phyloP scores from a whole-genome alignment of 2,797 vertebrate species.

The Monodelphis domestica region DNA sequence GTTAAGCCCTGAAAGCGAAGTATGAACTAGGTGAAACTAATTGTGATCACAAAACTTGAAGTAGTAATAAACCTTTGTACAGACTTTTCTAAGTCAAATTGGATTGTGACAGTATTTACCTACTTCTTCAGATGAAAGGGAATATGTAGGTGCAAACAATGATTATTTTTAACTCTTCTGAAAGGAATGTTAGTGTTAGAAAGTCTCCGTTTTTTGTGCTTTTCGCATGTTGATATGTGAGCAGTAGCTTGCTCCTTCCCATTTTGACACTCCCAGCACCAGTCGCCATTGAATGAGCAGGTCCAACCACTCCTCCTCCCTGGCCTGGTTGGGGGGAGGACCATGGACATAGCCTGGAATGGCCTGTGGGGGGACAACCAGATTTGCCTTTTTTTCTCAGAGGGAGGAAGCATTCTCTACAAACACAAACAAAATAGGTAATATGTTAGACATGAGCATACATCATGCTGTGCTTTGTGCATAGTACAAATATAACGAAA shows the following conservation, averaged over 20 bases:
- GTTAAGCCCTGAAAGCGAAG: background rate
- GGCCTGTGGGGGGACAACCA: background rate
- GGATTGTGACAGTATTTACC: slow-evolving; percentile 23
- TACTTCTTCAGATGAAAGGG: slow-evolving; percentile 33
- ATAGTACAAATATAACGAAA: background rate
- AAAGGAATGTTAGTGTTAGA: slow-evolving; percentile 32
- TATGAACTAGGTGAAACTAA: background rate
- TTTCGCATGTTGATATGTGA: slow-evolving; percentile 49
- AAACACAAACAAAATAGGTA: background rate
- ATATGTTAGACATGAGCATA: background rate
- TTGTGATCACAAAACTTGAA: slow-evolving; percentile 46
- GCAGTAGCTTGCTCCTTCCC: slow-evolving; percentile 53
- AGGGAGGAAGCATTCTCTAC: background rate
- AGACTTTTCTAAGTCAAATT: slow-evolving; percentile 36
- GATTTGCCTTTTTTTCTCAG: background rate
- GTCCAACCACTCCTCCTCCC: too few species aligned
- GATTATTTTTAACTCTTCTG: slow-evolving; percentile 40
- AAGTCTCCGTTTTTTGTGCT: slow-evolving; percentile 42
- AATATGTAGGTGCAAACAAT: slow-evolving; percentile 19
- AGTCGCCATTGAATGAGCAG: slow-evolving; percentile 56
- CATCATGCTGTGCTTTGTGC: background rate
- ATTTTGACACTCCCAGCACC: slow-evolving; percentile 53
- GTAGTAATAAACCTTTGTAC: slow-evolving; percentile 46
- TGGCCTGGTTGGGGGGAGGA: too few species aligned
- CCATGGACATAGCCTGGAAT: too few species aligned